Conservation (phyloP, 37 sponge, comb jelly and placozoan species). For the Halichondria panicea region DNA sequence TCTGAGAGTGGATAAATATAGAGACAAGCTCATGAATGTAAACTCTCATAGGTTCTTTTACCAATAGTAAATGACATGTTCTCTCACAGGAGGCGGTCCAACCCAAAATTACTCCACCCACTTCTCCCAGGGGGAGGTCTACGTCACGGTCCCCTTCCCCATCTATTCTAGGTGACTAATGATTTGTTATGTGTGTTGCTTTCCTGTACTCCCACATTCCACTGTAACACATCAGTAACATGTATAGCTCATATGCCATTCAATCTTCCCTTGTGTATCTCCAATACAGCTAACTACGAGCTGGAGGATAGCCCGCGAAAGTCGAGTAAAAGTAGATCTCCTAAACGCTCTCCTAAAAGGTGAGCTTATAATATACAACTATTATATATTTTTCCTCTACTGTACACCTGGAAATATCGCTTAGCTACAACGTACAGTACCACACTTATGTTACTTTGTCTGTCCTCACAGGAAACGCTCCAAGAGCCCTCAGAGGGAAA, state of each 20-base stretch:
- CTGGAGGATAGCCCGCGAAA: no score
- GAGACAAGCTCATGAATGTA: constrained; percentile 73
- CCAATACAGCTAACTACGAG: background rate
- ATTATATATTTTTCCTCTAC: no score
- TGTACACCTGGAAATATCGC: no score
- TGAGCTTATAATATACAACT: no score
- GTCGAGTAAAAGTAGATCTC: background rate
- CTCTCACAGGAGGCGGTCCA: constrained; percentile 31
- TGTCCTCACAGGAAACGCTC: background rate
- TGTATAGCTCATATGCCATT: background rate
- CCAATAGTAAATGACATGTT: background rate
- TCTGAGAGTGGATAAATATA: constrained; percentile 55
- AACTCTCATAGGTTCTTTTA: background rate
- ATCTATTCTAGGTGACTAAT: constrained; percentile 13
- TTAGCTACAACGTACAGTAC: no score
- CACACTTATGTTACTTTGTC: no score
- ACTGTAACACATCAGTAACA: background rate
- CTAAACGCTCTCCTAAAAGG: background rate
- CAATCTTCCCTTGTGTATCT: constrained; percentile 4
- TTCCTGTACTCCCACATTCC: background rate
- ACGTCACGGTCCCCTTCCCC: constrained; percentile 45
- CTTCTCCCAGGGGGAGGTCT: background rate
- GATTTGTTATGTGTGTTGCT: background rate
- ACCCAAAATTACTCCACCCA: constrained; percentile 21
- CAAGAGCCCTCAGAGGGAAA: background rate